Base-by-base conservation (phyloP, 2,113 vertebrate genomes). In the Rhadina sibilatrix region DNA sequence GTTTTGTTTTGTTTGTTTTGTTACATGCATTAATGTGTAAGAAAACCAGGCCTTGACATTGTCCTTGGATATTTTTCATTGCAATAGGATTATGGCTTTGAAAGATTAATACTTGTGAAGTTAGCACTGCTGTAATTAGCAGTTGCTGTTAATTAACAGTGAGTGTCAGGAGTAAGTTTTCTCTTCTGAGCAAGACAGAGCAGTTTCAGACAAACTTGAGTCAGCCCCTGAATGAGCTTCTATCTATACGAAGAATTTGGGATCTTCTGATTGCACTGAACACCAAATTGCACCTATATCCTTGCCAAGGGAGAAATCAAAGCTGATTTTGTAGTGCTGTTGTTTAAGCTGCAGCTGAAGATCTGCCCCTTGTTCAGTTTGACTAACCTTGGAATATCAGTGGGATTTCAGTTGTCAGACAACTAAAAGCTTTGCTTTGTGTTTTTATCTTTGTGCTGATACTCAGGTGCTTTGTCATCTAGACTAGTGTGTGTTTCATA, bases 71-170 rank as follows among this genome's bases (percentile, higher is more conserved):
- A 30, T 19, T 89, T 93, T 77, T 64, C 60, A 37, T 82, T 82
- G 69, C 40, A 74, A 4, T 38, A 79, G 61, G 61, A 59, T 84
- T 84, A 89, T 35, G 25, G 25, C 85, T 94, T 94, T 87, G 83
- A 90, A 77, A n/a, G 69, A 83, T 79, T 89, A 63, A 74, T 72
- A 52, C 68, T 81, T 90, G 81, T 71, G 54, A 90, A 94, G 86
- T 81, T 89, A 72, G 61, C 28, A 11, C 20, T 74, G 42, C 74
- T 93, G 47, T 92, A 85, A 95, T 85, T 96, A 70, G 46, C n/a
- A 60, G 17, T 69, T 78, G 56, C 64, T 91, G 1, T 76, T 82
- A 86, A 87, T 91, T 61, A 86, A 83, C 37, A 60, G 33, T 21
- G 70, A 66, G 28, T 37, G 22, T 90, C 12, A 70, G 50, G 76